A percentile compares a stretch with the other conserved stretches of the same genome.
Conservation (phyloP, 2,113 vertebrate genomes). For the Melanerpes formicivorus region DNA sequence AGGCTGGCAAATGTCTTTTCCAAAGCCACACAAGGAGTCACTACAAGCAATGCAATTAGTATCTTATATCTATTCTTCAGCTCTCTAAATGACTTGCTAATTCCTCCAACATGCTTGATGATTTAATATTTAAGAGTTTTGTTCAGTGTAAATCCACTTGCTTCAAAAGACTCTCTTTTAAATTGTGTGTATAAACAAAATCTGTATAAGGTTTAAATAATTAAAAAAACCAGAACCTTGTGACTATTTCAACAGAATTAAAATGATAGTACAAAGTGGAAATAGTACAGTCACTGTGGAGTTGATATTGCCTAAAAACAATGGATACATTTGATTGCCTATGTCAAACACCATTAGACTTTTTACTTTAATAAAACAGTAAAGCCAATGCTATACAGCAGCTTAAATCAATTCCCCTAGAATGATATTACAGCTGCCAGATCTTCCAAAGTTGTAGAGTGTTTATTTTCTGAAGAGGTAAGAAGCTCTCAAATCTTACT, state of each 20-base stretch:
- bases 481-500: neutral
- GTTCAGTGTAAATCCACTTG: neutral
- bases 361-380: constrained; percentile 34
- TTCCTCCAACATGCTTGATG: neutral
- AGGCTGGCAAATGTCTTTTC: neutral
- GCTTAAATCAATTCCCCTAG: constrained; percentile 18
- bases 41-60: neutral
- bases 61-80: neutral
- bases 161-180: neutral
- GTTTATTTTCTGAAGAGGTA: neutral
- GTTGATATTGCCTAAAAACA: neutral
- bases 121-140: neutral
- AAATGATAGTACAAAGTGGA: neutral
- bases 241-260: neutral
- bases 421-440: neutral
- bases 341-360: constrained; percentile 22
- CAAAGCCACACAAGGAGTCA: neutral
- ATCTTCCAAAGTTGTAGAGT: neutral
- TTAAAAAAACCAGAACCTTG: neutral
- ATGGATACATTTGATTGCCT: neutral
- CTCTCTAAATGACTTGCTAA: neutral
- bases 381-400: neutral
- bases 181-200: neutral
- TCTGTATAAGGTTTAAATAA: neutral
- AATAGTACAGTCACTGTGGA: neutral